Evolutionary conservation across 1,140 invertebrate genomes (phyloP).

Genomic region (Heliconius melpomene): DNA sequence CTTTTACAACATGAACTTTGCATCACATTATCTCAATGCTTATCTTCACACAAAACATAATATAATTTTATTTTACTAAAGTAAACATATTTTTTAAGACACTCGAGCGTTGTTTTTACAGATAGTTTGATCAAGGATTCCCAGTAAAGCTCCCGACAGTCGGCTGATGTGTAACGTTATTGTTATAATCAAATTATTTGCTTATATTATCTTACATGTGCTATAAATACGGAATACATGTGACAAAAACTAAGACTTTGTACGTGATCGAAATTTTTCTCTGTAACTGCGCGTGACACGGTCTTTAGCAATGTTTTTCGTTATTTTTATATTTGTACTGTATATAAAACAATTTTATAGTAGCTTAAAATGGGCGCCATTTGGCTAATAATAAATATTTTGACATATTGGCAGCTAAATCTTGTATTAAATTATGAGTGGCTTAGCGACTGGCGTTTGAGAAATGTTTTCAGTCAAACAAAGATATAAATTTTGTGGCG

Average conservation of each 20-base stretch:
- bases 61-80: neutral
- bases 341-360: neutral
- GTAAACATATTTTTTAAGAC: neutral
- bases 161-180: neutral
- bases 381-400: conserved; percentile 28
- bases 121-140: conserved; percentile 3
- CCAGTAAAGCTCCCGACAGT: neutral
- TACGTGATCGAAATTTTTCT: neutral
- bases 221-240: neutral
- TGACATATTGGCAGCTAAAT: conserved; percentile 30
- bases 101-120: neutral
- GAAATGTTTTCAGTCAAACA: conserved; percentile 47
- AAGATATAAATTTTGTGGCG: conserved; percentile 37
- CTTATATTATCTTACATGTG: conserved; percentile 16
- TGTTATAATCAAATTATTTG: conserved; percentile 13
- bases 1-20: too few relatives aligned
- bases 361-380: conserved; percentile 23
- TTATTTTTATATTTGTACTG: neutral
- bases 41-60: neutral
- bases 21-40: neutral
- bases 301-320: neutral
- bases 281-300: neutral
- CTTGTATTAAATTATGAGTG: conserved; percentile 29
- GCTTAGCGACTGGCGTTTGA: conserved; percentile 23
- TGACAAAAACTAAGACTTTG: conserved; percentile 1